Conservation (phyloP, 1,140 invertebrate species). For the Drosophila melanica region DNA sequence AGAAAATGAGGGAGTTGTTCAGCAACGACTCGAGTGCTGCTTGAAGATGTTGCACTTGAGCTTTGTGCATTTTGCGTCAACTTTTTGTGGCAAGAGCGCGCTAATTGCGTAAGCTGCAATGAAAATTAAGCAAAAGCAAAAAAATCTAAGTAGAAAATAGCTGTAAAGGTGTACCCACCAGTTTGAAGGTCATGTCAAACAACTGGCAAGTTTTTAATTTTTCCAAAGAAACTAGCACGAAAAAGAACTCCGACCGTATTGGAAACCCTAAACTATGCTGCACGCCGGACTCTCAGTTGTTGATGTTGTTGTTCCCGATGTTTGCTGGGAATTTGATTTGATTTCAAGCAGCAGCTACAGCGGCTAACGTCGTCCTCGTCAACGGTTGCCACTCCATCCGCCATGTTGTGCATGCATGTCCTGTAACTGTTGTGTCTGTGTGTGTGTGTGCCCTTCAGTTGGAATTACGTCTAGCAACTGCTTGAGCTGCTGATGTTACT, state of each 20-base stretch:
- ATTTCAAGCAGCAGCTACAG: conserved; percentile 49
- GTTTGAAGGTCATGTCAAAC: not conserved
- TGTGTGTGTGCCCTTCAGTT: conserved; percentile 48
- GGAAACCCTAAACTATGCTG: not conserved
- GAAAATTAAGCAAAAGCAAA: not conserved
- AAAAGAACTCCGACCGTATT: not conserved
- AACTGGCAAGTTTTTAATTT: not conserved
- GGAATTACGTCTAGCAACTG: conserved; percentile 65
- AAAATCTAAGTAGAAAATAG: no score
- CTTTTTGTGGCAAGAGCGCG: conserved; percentile 19
- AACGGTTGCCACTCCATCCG: conserved; percentile 43
- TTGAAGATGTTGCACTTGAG: conserved; percentile 31
- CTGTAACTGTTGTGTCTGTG: conserved; percentile 12
- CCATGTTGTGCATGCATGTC: conserved; percentile 30
- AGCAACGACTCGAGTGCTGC: conserved; percentile 8
- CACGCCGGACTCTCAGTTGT: not conserved
- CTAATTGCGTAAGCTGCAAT: conserved; percentile 30
- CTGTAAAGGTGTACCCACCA: not conserved
- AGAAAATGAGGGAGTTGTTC: not conserved
- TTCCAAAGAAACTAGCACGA: no score
- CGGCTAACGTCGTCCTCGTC: conserved; percentile 36
- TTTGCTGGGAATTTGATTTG: conserved; percentile 74
- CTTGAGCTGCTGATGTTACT: conserved; percentile 35
- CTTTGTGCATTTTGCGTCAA: conserved; percentile 33
- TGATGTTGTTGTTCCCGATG: conserved; percentile 47